phyloP scores from a whole-genome alignment of 2,113 vertebrate species.

The Danionella cerebrum region DNA sequence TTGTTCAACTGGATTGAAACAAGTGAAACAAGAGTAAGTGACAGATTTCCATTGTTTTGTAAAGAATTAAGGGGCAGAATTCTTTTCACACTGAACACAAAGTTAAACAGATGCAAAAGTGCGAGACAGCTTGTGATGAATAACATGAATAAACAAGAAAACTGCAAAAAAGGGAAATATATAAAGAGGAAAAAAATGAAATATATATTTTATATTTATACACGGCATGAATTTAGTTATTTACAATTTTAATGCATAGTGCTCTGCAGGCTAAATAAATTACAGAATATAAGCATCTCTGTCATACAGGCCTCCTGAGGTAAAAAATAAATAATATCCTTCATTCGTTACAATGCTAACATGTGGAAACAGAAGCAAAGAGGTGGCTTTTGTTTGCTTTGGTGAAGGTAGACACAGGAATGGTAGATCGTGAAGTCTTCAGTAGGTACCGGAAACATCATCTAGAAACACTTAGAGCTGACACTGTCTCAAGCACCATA shows the following conservation, averaged over 20 bases:
- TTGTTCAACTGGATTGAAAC: too few species aligned
- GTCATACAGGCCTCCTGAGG: slow-evolving; percentile 64
- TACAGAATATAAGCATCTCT: slow-evolving; percentile 63
- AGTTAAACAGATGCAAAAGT: background rate
- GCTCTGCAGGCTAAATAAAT: slow-evolving; percentile 71
- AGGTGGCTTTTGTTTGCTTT: slow-evolving; percentile 43
- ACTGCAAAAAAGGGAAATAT: slow-evolving; percentile 40
- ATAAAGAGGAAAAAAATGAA: slow-evolving; percentile 51
- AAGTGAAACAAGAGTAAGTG: too few species aligned
- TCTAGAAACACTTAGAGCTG: slow-evolving; percentile 68
- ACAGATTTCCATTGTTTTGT: too few species aligned
- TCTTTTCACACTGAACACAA: slow-evolving; percentile 13
- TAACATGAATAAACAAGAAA: background rate
- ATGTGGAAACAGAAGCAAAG: slow-evolving; percentile 26
- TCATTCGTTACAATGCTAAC: slow-evolving; percentile 55
- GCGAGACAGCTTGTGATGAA: background rate
- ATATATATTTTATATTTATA: slow-evolving; percentile 51
- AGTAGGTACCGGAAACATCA: slow-evolving; percentile 50
- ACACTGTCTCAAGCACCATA: slow-evolving; percentile 71
- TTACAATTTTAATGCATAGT: slow-evolving; percentile 73
- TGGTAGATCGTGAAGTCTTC: slow-evolving; percentile 55
- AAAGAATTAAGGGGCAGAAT: too few species aligned
- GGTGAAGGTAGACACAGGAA: slow-evolving; percentile 29
- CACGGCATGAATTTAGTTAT: slow-evolving; percentile 63
- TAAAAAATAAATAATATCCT: slow-evolving; percentile 73